phyloP scores from a whole-genome alignment of 2,113 vertebrate genomes.

The Myodes glareolus region DNA sequence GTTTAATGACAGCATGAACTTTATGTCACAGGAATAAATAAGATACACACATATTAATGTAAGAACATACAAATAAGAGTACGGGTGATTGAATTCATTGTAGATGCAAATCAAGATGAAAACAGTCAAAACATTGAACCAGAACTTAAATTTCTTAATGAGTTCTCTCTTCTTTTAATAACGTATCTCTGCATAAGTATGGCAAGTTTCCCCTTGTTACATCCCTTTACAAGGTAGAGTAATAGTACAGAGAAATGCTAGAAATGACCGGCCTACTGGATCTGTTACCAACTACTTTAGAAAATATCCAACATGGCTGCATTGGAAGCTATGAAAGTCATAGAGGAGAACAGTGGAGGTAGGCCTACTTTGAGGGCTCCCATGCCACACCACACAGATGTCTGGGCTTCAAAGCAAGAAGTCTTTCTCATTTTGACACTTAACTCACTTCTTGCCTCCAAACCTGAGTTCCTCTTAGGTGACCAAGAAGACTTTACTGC shows the following conservation, averaged over 20 bases:
- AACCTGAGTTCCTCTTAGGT: not conserved
- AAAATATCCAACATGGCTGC: not conserved
- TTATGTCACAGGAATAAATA: conserved; percentile 53
- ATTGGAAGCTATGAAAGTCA: not conserved
- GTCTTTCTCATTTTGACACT: not conserved
- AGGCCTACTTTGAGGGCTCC: not conserved
- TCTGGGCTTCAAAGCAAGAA: not conserved
- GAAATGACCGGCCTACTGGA: not conserved
- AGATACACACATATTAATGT: conserved; percentile 28
- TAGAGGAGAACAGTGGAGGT: not conserved
- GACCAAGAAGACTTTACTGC: not conserved
- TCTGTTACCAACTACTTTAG: not conserved
- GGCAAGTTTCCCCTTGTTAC: not conserved
- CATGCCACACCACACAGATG: not conserved
- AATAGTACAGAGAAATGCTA: not conserved
- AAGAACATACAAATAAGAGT: not conserved
- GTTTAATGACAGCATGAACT: not conserved
- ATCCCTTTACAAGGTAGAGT: not conserved
- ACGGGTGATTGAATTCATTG: not conserved
- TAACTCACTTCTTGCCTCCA: not conserved
- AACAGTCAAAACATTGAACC: conserved; percentile 51
- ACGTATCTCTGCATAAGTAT: not conserved
- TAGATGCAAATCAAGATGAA: conserved; percentile 37
- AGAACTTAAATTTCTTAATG: conserved; percentile 54
- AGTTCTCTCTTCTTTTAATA: conserved; percentile 12